These are phyloP conservation scores for Trichechus manatus DNA, from an alignment of 2,113 vertebrate genomes.

Conservation along the genomic window DNA sequence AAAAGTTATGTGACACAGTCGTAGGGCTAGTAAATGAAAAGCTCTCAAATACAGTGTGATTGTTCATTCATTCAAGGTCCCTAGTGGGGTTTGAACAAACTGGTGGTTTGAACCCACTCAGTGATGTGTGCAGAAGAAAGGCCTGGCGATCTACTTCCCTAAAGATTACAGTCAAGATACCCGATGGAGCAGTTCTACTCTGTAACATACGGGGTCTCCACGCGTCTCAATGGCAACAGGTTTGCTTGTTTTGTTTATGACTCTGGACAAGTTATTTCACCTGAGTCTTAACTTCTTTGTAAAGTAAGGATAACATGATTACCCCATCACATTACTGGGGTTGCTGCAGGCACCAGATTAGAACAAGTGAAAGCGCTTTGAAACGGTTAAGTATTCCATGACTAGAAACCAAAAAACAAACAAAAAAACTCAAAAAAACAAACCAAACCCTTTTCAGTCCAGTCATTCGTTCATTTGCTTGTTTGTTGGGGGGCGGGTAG, in stretches of 20 bases:
- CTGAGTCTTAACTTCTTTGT: conserved; percentile 16
- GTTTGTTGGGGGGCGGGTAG: too few species aligned
- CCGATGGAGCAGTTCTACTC: not conserved
- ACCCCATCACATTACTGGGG: not conserved
- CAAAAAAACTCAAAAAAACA: too few species aligned
- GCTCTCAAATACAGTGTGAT: not conserved
- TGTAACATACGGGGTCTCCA: not conserved
- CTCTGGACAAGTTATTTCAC: conserved; percentile 1
- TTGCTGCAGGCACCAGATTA: not conserved
- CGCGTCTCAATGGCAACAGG: not conserved
- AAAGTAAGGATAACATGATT: not conserved
- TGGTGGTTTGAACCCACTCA: not conserved
- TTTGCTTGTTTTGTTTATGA: not conserved
- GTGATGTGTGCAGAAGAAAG: not conserved
- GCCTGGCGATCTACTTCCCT: not conserved
- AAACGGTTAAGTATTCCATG: not conserved
- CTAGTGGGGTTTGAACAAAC: too few species aligned
- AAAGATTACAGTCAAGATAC: not conserved
- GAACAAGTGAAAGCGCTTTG: not conserved
- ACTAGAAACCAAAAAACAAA: not conserved
- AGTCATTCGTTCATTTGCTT: too few species aligned
- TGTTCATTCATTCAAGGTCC: not conserved
- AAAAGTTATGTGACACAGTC: not conserved
- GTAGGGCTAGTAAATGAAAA: not conserved
- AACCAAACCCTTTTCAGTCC: too few species aligned